Evolutionary conservation across 2,888 invertebrate genomes (phyloP).

Genomic region (Nymphalis c-album): DNA sequence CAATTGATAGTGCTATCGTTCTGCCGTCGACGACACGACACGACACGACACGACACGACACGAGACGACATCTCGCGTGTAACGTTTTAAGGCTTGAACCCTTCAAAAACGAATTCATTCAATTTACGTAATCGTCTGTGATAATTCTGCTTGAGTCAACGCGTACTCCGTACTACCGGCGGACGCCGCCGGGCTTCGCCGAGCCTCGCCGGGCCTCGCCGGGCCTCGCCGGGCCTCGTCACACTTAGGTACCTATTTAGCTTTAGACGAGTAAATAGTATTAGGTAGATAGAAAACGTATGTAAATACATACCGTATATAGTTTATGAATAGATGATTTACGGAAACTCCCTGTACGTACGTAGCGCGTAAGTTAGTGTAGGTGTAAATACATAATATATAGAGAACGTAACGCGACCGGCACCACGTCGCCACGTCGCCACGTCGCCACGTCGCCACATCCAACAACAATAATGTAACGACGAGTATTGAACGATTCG

Average conservation of each 20-base stretch:
- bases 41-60: not conserved
- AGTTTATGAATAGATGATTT: constrained; percentile 18
- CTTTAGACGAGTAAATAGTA: constrained; percentile 27
- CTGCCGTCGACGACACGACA: too few species aligned
- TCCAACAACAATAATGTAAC: too few species aligned
- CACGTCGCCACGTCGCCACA: not conserved
- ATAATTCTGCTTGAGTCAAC: constrained; percentile 29
- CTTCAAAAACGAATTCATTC: constrained; percentile 10
- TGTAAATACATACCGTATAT: constrained; percentile 44
- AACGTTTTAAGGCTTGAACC: not conserved
- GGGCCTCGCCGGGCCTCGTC: too few species aligned
- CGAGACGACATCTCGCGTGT: not conserved
- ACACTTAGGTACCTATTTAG: constrained; percentile 18
- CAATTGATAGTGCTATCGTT: too few species aligned
- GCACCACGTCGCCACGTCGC: too few species aligned
- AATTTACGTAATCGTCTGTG: constrained; percentile 31
- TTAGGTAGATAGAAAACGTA: constrained; percentile 30
- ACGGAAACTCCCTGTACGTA: constrained; percentile 16
- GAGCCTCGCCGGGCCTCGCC: not conserved
- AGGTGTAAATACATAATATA: constrained; percentile 8
- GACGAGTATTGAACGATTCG: not conserved
- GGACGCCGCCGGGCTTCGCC: constrained; percentile 8
- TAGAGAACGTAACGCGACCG: not conserved
- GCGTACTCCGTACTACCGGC: constrained; percentile 13
- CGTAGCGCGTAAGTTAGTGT: constrained; percentile 16